Evolutionary conservation across 2,113 vertebrate genomes (phyloP).

Genomic region (Recurvirostra avosetta): DNA sequence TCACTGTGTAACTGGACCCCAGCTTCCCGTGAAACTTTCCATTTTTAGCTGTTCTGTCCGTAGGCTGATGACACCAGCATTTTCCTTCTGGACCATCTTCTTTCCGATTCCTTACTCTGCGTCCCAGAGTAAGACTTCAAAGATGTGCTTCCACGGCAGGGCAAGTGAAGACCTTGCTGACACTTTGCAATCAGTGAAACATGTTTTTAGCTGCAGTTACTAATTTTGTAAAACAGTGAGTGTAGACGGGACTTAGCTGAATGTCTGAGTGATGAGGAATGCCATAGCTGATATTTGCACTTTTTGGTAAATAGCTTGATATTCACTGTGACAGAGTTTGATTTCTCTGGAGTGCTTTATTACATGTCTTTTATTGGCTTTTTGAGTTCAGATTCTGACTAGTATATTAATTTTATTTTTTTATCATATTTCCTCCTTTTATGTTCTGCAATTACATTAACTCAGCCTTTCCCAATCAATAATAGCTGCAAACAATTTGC

Average conservation of each 20-base stretch:
- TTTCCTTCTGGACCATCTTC: slow-evolving; percentile 16
- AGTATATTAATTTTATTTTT: slow-evolving; percentile 10
- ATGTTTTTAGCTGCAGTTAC: background rate
- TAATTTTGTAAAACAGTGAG: background rate
- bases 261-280: background rate
- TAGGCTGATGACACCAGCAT: slow-evolving; percentile 31
- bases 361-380: background rate
- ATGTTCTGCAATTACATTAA: slow-evolving; percentile 19
- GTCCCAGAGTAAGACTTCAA: background rate
- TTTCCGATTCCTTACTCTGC: background rate
- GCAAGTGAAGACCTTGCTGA: slow-evolving; percentile 33
- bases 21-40: slow-evolving; percentile 45
- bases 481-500: slow-evolving; percentile 39
- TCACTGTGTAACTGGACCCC: slow-evolving; percentile 58
- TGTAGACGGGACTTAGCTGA: background rate
- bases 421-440: background rate
- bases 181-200: background rate
- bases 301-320: background rate
- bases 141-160: background rate
- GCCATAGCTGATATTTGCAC: background rate
- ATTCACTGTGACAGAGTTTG: background rate
- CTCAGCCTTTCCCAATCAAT: background rate
- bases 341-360: slow-evolving; percentile 2
- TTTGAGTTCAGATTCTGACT: background rate
- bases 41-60: slow-evolving; percentile 59